Base-by-base conservation (phyloP, 1,140 invertebrate genomes). In the Tetranychus urticae region DNA sequence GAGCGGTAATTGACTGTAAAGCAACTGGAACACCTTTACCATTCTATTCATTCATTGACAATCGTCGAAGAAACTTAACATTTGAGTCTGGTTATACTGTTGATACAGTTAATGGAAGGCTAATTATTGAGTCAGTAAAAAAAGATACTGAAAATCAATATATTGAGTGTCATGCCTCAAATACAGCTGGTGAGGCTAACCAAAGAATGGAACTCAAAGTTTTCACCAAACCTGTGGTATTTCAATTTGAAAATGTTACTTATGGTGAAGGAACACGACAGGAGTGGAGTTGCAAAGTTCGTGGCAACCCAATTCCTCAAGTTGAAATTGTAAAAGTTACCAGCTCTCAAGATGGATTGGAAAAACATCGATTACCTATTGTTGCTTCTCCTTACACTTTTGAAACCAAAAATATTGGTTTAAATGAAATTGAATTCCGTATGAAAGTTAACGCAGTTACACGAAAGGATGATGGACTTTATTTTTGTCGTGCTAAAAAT, bases 401-500 rank as follows among this genome's bases (percentile, higher is more conserved):
- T 45, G 46, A 50, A 50, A 60, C 13, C 2, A 52, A 36, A 7
- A 42, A 33, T 2, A 7, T 54, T 13, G 46, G 36, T 33, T 12
- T 8, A 13, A 23, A 31, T n/a, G 39, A 46, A 23, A 12, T 46
- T 31, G 31, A 48, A 6, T 34, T 14, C 3, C 33, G 31, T 4
- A 36, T 54, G 59, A 60, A 31, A n/a, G 1, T 58, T 45, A 23
- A 50, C 14, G 13, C 14, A 31, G 33, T 60, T 82, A 23, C 74
- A 54, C 78, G 82, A 47, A 74, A 75, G 1, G 84, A 92, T 70
- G 88, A 91, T 72, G 89, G 88, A 1, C 71, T 91, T 1, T 93
- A 93, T 70, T 85, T 83, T 67, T 93, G 88, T 68, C 78, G 85
- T 46, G 87, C 86, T 0, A 74, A 77, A 61, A 92, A 91, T 67